Conservation (phyloP, 2,113 vertebrate species). For the Oryctolagus cuniculus region DNA sequence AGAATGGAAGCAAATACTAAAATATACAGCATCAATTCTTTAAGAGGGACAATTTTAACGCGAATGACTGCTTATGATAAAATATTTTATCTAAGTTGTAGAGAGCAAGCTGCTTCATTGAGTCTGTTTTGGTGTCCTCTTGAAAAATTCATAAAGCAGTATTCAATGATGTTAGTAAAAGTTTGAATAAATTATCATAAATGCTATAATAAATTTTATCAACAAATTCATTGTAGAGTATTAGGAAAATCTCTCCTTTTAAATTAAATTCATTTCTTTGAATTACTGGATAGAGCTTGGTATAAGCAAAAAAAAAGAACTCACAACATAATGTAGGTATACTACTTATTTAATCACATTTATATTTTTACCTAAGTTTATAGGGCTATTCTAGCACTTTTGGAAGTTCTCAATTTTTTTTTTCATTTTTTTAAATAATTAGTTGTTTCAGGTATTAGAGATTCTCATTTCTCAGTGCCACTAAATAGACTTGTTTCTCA, state of each 20-base stretch:
- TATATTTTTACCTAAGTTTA: not conserved
- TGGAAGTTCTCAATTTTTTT: not conserved
- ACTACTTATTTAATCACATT: not conserved
- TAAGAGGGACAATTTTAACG: conserved; percentile 50
- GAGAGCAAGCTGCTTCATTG: conserved; percentile 16
- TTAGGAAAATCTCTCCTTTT: conserved; percentile 7
- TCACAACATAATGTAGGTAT: not conserved
- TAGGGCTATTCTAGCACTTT: not conserved
- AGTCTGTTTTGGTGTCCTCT: conserved; percentile 2
- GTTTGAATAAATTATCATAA: conserved; percentile 53
- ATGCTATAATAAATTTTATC: conserved; percentile 34
- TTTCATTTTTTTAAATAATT: not conserved
- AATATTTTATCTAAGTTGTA: conserved; percentile 60
- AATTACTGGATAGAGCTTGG: conserved; percentile 22
- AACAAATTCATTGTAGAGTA: conserved; percentile 17
- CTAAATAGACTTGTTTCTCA: not conserved
- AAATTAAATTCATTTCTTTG: conserved; percentile 25
- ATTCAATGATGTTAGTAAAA: not conserved
- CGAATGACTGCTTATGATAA: conserved; percentile 24
- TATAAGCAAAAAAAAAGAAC: not conserved
- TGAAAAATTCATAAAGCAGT: conserved; percentile 47
- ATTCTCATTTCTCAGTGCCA: not conserved
- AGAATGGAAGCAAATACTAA: conserved; percentile 42
- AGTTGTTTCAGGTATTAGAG: not conserved
- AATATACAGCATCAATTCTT: not conserved